Base-by-base conservation (phyloP, 1,140 invertebrate genomes). In the Tachypleus tridentatus region DNA sequence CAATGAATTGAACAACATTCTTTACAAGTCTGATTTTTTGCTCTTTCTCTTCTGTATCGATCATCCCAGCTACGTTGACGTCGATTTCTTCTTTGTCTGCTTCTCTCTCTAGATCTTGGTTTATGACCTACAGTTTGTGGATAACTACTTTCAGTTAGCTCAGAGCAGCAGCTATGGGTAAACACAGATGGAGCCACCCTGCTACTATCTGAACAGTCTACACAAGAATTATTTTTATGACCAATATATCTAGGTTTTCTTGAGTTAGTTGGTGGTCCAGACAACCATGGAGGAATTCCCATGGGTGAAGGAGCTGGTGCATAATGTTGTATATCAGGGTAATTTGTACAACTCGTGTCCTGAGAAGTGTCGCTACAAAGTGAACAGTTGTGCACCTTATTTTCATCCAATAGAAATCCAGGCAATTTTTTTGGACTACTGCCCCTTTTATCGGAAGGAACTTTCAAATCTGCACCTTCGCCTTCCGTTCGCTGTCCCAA, bases 21-120 rank as follows among this genome's bases (percentile, higher is more conserved):
- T 7, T 7, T 7, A 7, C 7, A n/a, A 8, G n/a, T 54, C 7
- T 8, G n/a, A n/a, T 8, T n/a, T 54, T 54, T 54, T 7, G 53
- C 53, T 7, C 48, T 47, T 48, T 60, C 49, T 5, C 49, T 5
- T 29, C 47, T 57, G 9, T n/a, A 60, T 60, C 49, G 29, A 60
- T 48, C 58, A 49, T 60, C 58, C 58, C 58, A 60, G 49, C 58
- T 60, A 48, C 49, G 49, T 29, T 60, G 58, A 4, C 58, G n/a
- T 6, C 29, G 10, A 48, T 60, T 60, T 60, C 49, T 60, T 47
- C 11, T 60, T 49, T 48, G 9, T 29, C 4, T 60, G 58, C 5
- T 60, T 60, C 48, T 4, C 29, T 29, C 29, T 10, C n/a, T 48
- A 48, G 48, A 29, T 47, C n/a, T 9, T 9, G n/a, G 49, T 10